phyloP scores from a whole-genome alignment of 2,797 vertebrate genomes.

The Falco novaeseelandiae region DNA sequence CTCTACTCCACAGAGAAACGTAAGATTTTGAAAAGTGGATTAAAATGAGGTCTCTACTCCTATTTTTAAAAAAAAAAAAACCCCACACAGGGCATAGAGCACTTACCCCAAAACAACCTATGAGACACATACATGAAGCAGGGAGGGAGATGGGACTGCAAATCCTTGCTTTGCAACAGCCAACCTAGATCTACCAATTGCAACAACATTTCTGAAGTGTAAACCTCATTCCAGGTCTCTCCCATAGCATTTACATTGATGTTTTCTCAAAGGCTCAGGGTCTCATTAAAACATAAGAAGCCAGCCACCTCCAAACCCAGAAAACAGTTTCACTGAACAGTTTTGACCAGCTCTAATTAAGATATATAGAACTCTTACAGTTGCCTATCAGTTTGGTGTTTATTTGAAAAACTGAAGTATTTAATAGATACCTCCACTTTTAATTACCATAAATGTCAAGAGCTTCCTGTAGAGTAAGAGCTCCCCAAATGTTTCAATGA shows the following conservation, averaged over 20 bases:
- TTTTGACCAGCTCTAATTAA: slow-evolving; percentile 4
- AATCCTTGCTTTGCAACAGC: not conserved
- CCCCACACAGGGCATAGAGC: not conserved
- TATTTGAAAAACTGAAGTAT: slow-evolving; percentile 38
- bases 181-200: rapidly evolving
- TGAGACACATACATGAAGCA: rapidly evolving
- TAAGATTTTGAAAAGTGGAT: not conserved
- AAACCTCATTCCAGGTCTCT: not conserved
- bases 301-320: not conserved
- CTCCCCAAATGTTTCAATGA: slow-evolving; percentile 53
- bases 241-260: not conserved
- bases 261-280: not conserved
- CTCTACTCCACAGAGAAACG: not conserved
- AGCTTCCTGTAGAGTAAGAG: slow-evolving; percentile 53
- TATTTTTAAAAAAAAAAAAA: not conserved
- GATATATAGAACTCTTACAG: not conserved
- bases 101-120: not conserved
- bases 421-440: slow-evolving; percentile 60
- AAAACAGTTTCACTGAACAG: not conserved
- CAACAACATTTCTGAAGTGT: not conserved
- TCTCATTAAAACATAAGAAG: not conserved
- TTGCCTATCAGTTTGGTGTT: not conserved
- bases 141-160: not conserved
- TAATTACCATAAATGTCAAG: slow-evolving; percentile 73
- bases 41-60: not conserved